Evolutionary conservation across 2,113 vertebrate genomes (phyloP).

Genomic region (Albula glossodonta): DNA sequence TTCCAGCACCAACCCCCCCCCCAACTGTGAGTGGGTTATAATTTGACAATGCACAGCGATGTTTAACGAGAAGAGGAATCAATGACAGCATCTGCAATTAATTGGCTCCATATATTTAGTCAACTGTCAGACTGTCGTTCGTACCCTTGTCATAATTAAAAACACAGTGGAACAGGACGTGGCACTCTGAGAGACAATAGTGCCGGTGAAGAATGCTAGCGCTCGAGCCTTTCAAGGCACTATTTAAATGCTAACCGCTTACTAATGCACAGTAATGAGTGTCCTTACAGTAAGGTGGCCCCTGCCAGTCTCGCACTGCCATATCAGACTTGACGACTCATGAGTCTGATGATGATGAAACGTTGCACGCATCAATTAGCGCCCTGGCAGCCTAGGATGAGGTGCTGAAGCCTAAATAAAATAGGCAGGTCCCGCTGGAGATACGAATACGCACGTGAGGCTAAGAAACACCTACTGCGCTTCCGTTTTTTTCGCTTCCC

Average conservation of each 20-base stretch:
- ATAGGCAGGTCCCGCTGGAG: background rate
- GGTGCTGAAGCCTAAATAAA: conserved; percentile 26
- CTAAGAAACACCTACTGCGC: background rate
- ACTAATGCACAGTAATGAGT: conserved; percentile 51
- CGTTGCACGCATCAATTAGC: conserved; percentile 44
- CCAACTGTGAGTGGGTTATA: conserved; percentile 33
- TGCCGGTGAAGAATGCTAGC: conserved; percentile 19
- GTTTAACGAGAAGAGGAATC: conserved; percentile 62
- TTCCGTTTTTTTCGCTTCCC: background rate
- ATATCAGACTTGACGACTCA: conserved; percentile 11
- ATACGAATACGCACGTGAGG: background rate
- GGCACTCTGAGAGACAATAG: conserved; percentile 38
- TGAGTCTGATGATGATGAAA: conserved; percentile 17
- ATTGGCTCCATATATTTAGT: conserved; percentile 60
- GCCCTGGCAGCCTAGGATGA: conserved; percentile 35
- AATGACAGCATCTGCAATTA: conserved; percentile 67
- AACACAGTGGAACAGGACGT: conserved; percentile 42
- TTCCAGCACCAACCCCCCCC: conserved; percentile 26
- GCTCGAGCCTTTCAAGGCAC: conserved; percentile 44
- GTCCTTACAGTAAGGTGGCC: conserved; percentile 37
- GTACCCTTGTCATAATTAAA: conserved; percentile 57
- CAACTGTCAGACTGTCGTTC: conserved; percentile 43
- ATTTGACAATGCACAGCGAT: conserved; percentile 63
- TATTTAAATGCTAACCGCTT: conserved; percentile 47
- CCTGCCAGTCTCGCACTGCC: conserved; percentile 20